Conservation (phyloP, 2,797 vertebrate species). For the Enteromius viviparus region DNA sequence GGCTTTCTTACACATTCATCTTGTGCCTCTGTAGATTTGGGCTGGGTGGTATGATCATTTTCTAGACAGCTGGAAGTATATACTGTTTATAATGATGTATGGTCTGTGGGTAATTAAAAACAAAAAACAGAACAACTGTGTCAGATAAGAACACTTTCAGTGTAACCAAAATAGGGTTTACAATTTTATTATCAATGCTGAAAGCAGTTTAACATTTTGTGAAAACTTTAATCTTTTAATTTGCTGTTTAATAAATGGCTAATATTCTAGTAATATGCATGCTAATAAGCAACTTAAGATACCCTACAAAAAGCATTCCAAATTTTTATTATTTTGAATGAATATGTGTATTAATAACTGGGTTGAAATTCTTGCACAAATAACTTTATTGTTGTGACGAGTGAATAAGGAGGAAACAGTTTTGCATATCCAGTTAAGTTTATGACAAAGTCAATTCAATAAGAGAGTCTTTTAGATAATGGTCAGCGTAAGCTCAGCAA, state of each 20-base stretch:
- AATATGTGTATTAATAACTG: background rate
- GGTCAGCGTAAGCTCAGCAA: no score
- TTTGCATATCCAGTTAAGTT: no score
- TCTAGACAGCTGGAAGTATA: background rate
- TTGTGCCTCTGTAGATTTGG: slow-evolving; percentile 14
- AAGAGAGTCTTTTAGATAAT: no score
- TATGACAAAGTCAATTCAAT: no score
- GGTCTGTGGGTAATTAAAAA: background rate
- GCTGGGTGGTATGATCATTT: background rate
- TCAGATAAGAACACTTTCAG: background rate
- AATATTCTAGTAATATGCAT: no score
- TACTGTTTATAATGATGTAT: slow-evolving; percentile 5
- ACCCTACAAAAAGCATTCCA: background rate
- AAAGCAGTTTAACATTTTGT: background rate
- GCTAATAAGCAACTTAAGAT: no score
- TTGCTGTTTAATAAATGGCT: no score
- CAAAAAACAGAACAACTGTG: background rate
- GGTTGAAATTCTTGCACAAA: background rate
- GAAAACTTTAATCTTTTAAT: background rate
- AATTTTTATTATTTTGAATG: no score
- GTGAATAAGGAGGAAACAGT: no score
- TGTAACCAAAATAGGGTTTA: background rate
- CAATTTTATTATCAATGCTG: background rate
- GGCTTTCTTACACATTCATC: slow-evolving; percentile 17
- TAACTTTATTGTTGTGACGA: no score